A percentile compares a stretch with the other conserved stretches of the same genome.
phyloP scores from a whole-genome alignment of 2,113 vertebrate species.

The Thinocorus orbignyianus region DNA sequence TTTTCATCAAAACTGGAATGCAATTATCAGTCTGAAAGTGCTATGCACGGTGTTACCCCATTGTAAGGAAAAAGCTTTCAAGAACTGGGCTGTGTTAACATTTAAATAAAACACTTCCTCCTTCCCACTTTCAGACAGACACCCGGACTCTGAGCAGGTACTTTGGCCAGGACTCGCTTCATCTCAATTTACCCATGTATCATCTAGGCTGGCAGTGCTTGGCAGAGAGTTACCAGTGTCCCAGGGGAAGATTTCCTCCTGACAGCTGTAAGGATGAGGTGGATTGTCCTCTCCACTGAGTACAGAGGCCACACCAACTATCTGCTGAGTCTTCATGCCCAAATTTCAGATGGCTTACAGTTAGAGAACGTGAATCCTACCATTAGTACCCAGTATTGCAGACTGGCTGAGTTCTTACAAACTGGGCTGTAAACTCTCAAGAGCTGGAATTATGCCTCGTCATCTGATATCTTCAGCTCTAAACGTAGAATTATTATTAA shows the following conservation, averaged over 20 bases:
- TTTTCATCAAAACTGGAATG: conserved; percentile 17
- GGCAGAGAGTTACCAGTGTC: not conserved
- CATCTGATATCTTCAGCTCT: not conserved
- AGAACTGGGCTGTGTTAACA: not conserved
- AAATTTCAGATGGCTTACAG: not conserved
- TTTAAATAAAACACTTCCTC: not conserved
- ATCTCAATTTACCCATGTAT: not conserved
- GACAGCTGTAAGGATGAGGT: not conserved
- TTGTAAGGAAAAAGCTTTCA: not conserved
- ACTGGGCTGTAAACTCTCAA: not conserved
- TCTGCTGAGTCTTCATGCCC: not conserved
- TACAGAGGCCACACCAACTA: not conserved
- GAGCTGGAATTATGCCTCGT: not conserved
- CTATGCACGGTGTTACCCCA: not conserved
- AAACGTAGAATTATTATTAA: not conserved
- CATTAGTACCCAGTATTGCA: not conserved
- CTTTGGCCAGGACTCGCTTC: not conserved
- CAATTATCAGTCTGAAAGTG: not conserved
- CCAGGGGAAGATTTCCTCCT: not conserved
- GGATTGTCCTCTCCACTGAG: not conserved
- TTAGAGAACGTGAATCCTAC: not conserved
- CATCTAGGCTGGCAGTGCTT: not conserved
- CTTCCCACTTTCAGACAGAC: not conserved
- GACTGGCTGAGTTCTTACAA: not conserved
- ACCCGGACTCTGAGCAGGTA: not conserved